A percentile compares a stretch with the other conserved stretches of the same genome.
phyloP scores from a whole-genome alignment of 2,797 vertebrate species.

The Chlorospingus flavigularis region DNA sequence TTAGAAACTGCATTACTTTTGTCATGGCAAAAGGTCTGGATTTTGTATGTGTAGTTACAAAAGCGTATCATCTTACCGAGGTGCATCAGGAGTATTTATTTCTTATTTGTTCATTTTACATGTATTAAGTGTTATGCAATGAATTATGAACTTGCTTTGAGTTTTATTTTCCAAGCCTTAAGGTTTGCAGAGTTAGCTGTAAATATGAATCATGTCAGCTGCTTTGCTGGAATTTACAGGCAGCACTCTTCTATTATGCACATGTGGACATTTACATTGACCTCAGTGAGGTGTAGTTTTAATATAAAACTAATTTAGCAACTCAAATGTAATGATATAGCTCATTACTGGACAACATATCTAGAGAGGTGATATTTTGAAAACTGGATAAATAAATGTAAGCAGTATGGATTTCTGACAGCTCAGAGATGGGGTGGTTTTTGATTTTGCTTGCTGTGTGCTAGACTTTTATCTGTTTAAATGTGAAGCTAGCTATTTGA shows the following conservation, averaged over 20 bases:
- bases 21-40: background rate
- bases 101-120: background rate
- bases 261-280: background rate
- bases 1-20: background rate
- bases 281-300: background rate
- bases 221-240: background rate
- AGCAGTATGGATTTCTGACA: background rate
- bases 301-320: background rate
- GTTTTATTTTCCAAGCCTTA: background rate
- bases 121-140: background rate
- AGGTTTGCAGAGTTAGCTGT: background rate
- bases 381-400: background rate
- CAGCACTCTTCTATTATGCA: accelerated
- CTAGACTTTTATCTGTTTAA: background rate
- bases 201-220: background rate
- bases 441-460: background rate
- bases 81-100: background rate
- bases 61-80: background rate
- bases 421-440: background rate
- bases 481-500: background rate
- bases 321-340: background rate
- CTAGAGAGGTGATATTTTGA: background rate
- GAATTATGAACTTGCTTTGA: background rate
- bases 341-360: background rate
- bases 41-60: background rate